A percentile compares a stretch with the other conserved stretches of the same genome.
These are phyloP conservation scores for Wasmannia auropunctata DNA, from an alignment of 1,140 invertebrate genomes.

Conservation along the genomic window DNA sequence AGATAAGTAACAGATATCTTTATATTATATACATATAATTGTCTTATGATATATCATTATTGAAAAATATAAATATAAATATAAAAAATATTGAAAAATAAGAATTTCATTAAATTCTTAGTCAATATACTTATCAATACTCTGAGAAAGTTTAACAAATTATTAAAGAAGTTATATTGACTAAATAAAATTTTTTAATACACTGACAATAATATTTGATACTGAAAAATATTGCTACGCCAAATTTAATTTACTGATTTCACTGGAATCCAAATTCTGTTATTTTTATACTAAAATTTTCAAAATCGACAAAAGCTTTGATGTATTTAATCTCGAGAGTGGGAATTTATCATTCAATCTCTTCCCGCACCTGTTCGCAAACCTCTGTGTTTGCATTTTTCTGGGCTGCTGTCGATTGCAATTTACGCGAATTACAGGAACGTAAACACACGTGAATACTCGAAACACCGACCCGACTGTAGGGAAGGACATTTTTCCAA, in stretches of 20 bases:
- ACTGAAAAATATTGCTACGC: not conserved
- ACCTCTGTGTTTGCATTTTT: not conserved
- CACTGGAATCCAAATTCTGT: not conserved
- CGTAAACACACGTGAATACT: not conserved
- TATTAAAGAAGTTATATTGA: not conserved
- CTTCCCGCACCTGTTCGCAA: not conserved
- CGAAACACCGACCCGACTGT: not conserved
- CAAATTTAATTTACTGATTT: not conserved
- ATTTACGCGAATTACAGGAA: constrained; percentile 22
- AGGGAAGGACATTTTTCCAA: constrained; percentile 1
- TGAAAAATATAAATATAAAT: not conserved
- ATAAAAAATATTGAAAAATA: too few relatives aligned
- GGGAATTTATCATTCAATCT: not conserved
- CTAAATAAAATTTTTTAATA: not conserved
- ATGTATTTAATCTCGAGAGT: not conserved
- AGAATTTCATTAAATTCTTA: not conserved
- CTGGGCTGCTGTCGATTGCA: not conserved
- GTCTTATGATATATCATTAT: not conserved
- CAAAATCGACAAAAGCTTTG: not conserved
- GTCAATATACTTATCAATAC: not conserved
- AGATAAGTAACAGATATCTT: too few relatives aligned
- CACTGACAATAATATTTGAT: not conserved
- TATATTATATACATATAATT: too few relatives aligned
- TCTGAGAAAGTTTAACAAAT: not conserved
- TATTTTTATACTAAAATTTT: not conserved